phyloP scores from a whole-genome alignment of 1,140 invertebrate species.

The Macrosteles quadrilineatus region DNA sequence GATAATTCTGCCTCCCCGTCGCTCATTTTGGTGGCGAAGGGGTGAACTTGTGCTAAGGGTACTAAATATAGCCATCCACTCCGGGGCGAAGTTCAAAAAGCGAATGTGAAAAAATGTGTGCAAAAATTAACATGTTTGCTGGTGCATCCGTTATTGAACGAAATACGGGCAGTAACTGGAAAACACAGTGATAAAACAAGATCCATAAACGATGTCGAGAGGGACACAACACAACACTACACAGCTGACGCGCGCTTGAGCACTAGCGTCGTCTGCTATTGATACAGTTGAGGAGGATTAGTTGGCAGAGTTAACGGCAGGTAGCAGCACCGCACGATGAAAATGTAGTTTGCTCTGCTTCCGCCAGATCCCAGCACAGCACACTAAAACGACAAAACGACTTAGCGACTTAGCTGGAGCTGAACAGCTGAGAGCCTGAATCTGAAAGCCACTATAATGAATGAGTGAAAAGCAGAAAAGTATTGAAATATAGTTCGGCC shows the following conservation, averaged over 20 bases:
- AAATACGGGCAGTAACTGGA: background rate
- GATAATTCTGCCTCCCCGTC: constrained; percentile 25
- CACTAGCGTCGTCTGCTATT: constrained; percentile 26
- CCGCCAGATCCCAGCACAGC: too few species aligned
- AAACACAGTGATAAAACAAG: constrained; percentile 11
- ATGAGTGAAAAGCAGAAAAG: too few species aligned
- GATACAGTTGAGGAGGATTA: background rate
- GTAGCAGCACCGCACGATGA: background rate
- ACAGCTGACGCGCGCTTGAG: background rate
- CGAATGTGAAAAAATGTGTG: background rate
- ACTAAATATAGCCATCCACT: constrained; percentile 9
- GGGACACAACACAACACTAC: background rate
- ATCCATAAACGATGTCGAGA: background rate
- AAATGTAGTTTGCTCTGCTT: too few species aligned
- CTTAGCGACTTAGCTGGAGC: too few species aligned
- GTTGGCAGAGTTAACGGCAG: background rate
- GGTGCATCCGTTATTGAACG: background rate
- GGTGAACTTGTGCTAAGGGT: background rate
- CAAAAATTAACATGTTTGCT: background rate
- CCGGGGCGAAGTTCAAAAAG: background rate
- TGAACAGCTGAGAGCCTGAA: too few species aligned
- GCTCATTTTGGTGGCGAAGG: constrained; percentile 11
- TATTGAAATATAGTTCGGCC: too few species aligned
- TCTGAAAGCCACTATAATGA: too few species aligned
- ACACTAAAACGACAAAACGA: too few species aligned